Evolutionary conservation across 2,888 invertebrate species (phyloP), one percentile per base, ranked within the genome.

Genomic region (Unio delphinus): DNA sequence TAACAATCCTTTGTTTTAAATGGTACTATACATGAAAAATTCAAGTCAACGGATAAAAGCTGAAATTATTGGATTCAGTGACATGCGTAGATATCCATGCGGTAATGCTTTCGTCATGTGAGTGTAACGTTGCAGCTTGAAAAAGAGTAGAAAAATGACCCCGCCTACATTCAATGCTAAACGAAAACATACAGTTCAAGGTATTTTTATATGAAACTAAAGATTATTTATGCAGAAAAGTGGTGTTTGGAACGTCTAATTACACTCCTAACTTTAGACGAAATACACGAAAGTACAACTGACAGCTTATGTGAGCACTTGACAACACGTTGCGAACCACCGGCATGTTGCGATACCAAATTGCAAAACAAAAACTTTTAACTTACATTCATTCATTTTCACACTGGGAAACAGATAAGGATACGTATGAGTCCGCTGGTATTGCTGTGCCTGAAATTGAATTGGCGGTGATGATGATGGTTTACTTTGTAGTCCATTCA

Each of bases 401-500:
- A 61, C 60, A 54, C 58, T 55, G 30, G 59, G 66, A 45, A 56
- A 34, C 62, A 68, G 62, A 72, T 80, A 83, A 80, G 82, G 84
- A 83, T 82, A 86, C 81, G 68, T 70, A 62, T 79, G 72, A 69
- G 75, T 80, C 78, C 83, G 78, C 69, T 69, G 79, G 67, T 83
- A 84, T 64, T 78, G 69, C 72, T 83, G 84, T 70, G 76, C 79
- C 67, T 78, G 71, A 76, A 81, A 76, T 78, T 83, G 85, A 70
- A 74, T 80, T 71, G 85, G 82, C 74, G 86, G 84, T 71, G 86
- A 83, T 79, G 77, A 74, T 76, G 85, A 82, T 77, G 83, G 78
- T 80, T 81, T 84, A 73, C 82, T 82, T 83, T 83, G 83, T 79
- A 76, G 81, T 80, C 81, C 81, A 80, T 81, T 85, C 86, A 85